These are phyloP conservation scores for Pseudomyrmex dendroicus DNA, from an alignment of 1,140 invertebrate species.

Conservation along the genomic window DNA sequence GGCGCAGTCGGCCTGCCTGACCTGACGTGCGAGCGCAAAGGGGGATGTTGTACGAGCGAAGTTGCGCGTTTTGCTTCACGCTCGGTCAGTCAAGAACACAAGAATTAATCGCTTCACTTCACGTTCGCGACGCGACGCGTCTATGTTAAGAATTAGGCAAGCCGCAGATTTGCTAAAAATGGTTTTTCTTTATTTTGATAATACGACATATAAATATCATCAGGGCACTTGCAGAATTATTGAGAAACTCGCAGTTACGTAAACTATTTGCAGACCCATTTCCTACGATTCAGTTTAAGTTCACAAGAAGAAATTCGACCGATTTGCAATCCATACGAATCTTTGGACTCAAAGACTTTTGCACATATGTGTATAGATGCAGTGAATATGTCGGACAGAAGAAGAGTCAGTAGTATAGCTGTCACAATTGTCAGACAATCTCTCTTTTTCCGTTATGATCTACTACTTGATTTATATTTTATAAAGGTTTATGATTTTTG, in stretches of 20 bases:
- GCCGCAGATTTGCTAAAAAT: neutral
- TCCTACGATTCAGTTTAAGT: conserved; percentile 34
- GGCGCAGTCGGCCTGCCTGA: conserved; percentile 7
- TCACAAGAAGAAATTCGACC: conserved; percentile 1
- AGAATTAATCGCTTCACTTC: conserved; percentile 44
- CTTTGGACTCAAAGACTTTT: neutral
- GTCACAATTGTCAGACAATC: conserved; percentile 71
- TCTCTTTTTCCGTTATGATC: conserved; percentile 28
- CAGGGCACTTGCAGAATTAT: neutral
- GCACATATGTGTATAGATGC: too few species aligned
- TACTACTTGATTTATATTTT: neutral
- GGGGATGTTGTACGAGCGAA: neutral
- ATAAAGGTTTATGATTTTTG: too few species aligned
- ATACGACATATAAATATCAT: neutral
- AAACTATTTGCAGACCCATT: conserved; percentile 23
- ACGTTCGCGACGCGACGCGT: conserved; percentile 3
- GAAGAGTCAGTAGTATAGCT: conserved; percentile 75
- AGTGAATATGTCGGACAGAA: conserved; percentile 45
- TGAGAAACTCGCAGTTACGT: too few species aligned
- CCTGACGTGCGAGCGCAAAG: neutral
- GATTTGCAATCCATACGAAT: conserved; percentile 25
- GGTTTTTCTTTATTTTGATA: neutral
- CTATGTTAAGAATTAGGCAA: conserved; percentile 18
- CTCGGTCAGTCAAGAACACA: conserved; percentile 37
- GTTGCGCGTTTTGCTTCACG: conserved; percentile 41